These are phyloP conservation scores for Ecdyonurus torrentis DNA, from an alignment of 2,888 invertebrate genomes.

Conservation along the genomic window DNA sequence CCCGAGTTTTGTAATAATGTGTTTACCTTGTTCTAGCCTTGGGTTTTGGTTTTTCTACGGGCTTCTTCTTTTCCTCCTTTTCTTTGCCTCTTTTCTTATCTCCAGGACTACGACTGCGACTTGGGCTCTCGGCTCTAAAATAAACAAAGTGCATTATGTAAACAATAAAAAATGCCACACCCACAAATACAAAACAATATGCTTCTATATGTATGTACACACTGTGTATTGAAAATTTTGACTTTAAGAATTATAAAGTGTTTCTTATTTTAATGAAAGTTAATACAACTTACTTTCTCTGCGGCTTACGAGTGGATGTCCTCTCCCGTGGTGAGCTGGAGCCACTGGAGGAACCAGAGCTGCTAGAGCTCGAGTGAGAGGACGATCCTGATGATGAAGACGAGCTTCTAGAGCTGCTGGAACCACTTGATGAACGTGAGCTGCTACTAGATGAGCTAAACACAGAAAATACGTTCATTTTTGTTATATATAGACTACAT, in stretches of 20 bases:
- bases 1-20: too few species aligned
- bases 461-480: too few species aligned
- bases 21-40: slow-evolving; percentile 29
- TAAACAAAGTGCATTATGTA: neutral
- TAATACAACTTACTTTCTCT: slow-evolving; percentile 37
- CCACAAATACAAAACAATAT: too few species aligned
- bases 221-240: too few species aligned
- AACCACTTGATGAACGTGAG: slow-evolving; percentile 32
- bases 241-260: neutral
- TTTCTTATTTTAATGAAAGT: neutral
- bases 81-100: slow-evolving; percentile 20
- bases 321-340: slow-evolving; percentile 41
- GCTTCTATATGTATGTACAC: too few species aligned
- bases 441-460: slow-evolving; percentile 51
- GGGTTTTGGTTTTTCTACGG: slow-evolving; percentile 24
- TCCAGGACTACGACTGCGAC: slow-evolving; percentile 16
- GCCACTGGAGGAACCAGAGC: slow-evolving; percentile 44
- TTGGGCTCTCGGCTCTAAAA: slow-evolving; percentile 11
- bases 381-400: slow-evolving; percentile 42
- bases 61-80: slow-evolving; percentile 24
- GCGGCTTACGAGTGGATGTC: slow-evolving; percentile 42
- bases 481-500: too few species aligned
- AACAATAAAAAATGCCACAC: too few species aligned
- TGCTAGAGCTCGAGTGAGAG: slow-evolving; percentile 48
- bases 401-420: slow-evolving; percentile 22